These are phyloP conservation scores for Pygoscelis adeliae DNA, from an alignment of 2,113 vertebrate genomes.

Conservation along the genomic window DNA sequence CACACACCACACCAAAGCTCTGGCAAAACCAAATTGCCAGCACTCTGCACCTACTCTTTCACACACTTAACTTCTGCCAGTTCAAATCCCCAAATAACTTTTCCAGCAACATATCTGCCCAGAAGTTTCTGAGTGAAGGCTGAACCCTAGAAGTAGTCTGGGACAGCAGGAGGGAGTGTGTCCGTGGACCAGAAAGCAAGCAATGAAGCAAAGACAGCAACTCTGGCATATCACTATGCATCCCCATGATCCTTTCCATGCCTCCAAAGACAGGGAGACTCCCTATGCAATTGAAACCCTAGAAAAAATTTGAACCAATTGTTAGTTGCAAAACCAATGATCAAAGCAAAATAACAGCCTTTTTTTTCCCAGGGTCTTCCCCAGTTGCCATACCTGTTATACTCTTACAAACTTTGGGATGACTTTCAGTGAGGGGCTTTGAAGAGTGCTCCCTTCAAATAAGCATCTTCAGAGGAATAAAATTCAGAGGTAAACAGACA, in stretches of 20 bases:
- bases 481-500: neutral
- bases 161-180: neutral
- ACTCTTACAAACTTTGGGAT: neutral
- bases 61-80: neutral
- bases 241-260: neutral
- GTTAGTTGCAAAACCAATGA: neutral
- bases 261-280: neutral
- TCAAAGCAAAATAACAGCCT: neutral
- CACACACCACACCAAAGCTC: neutral
- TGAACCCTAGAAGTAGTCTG: neutral
- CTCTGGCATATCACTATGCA: neutral
- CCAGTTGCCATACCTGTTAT: neutral
- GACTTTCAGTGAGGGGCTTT: neutral
- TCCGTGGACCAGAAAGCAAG: neutral
- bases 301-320: neutral
- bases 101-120: neutral
- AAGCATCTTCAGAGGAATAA: neutral
- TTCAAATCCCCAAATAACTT: neutral
- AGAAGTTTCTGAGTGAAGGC: neutral
- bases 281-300: neutral
- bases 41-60: neutral
- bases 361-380: neutral
- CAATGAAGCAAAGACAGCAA: neutral
- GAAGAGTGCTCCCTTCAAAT: neutral
- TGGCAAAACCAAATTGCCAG: neutral